Conservation (phyloP, 2,797 vertebrate genomes). For the Chaunax sp. region DNA sequence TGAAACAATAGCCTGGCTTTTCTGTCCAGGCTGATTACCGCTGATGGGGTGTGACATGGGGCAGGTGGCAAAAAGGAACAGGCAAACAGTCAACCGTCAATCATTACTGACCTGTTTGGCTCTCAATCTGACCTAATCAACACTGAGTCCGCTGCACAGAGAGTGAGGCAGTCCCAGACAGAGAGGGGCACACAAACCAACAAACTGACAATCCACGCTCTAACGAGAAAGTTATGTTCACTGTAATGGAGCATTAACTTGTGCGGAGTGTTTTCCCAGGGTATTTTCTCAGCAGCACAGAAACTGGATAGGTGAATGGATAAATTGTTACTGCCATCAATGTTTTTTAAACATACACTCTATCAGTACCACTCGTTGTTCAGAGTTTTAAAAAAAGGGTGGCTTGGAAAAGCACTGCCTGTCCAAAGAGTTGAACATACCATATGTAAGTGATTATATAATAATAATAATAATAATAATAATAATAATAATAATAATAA, state of each 20-base stretch:
- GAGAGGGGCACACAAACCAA: constrained; percentile 4
- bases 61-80: constrained; percentile 60
- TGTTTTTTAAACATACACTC: no score
- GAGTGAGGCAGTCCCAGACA: constrained; percentile 19
- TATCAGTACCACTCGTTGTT: no score
- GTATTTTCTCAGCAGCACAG: no score
- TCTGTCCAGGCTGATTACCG: constrained; percentile 47
- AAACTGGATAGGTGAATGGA: no score
- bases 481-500: no score
- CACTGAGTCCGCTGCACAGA: constrained; percentile 32
- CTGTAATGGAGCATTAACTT: not conserved
- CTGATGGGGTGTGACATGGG: constrained; percentile 63
- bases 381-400: no score
- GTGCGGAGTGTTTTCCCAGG: no score
- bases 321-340: no score
- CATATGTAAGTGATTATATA: no score
- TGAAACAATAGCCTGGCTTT: constrained; percentile 19
- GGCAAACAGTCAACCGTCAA: constrained; percentile 65
- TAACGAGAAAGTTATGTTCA: constrained; percentile 3
- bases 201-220: constrained; percentile 1
- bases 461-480: no score
- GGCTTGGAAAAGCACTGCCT: no score
- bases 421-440: no score
- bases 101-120: constrained; percentile 56
- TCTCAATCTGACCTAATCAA: constrained; percentile 55